Conservation (phyloP, 2,797 vertebrate species). For the Sebastes diaconus region DNA sequence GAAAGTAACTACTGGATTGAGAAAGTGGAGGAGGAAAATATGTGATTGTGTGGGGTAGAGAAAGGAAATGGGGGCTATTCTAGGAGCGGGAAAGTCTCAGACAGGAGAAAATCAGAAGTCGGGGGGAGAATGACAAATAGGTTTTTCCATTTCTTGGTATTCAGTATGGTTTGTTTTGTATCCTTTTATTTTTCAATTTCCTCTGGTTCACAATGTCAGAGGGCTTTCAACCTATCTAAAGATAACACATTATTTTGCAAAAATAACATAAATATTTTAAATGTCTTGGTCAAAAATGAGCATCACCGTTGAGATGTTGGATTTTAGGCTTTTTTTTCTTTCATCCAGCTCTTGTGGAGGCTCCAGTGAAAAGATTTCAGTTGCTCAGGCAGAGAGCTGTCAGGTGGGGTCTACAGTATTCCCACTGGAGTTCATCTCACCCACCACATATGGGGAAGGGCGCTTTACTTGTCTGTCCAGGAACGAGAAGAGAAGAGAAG, state of each 20-base stretch:
- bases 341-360: conserved; percentile 44
- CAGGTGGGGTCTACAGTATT: conserved; percentile 82
- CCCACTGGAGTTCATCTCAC: conserved; percentile 83
- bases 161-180: conserved; percentile 25
- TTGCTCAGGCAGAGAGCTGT: conserved; percentile 71
- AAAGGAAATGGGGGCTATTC: conserved; percentile 33
- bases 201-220: conserved; percentile 7
- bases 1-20: conserved; percentile 53
- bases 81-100: conserved; percentile 16
- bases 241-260: conserved; percentile 12
- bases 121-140: conserved; percentile 12
- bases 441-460: conserved; percentile 68
- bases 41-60: conserved; percentile 11
- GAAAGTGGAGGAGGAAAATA: conserved; percentile 16
- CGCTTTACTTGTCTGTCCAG: conserved; percentile 62
- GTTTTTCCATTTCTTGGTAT: conserved; percentile 57
- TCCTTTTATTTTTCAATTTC: conserved; percentile 32
- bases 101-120: conserved; percentile 46
- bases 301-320: conserved; percentile 30
- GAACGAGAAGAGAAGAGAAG: conserved; percentile 41
- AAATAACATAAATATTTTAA: conserved; percentile 2
- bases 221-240: conserved; percentile 22
- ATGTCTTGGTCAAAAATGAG: conserved; percentile 18
- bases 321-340: conserved; percentile 28
- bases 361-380: conserved; percentile 63